Evolutionary conservation across 2,888 invertebrate genomes (phyloP), one percentile per base, ranked within the genome.

Genomic region (Coleophora flavipennella): DNA sequence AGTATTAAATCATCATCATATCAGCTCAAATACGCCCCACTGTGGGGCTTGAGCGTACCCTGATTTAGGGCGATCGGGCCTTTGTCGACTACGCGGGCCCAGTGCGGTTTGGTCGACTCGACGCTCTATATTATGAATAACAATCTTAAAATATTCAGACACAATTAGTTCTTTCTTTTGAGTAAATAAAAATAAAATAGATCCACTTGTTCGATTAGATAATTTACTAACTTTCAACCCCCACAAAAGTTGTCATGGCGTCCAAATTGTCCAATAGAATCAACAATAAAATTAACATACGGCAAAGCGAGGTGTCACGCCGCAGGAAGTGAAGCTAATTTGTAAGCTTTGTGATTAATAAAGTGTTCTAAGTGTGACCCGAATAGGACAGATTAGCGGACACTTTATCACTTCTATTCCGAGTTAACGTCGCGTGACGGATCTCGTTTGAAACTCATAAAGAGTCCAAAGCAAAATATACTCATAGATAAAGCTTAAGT

Each of bases 321-420:
- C 67, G 70, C 80, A 79, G 84, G 84, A 84, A 83, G 81, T 75
- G 70, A 70, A 70, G 64, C 62, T 83, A 81, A 83, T 84, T 84
- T 84, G 84, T 83, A 79, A 79, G 75, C 78, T 79, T 84, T 83
- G 80, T 83, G 84, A 84, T 84, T 84, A 84, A 84, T 84, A 84
- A 84, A 84, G 69, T 78, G 79, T 75, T 79, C 80, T 83, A 84
- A 84, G 79, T 84, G 84, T 72, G 80, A 72, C 83, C 76, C 80
- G 78, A 83, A 81, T 81, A 75, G 80, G 76, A 81, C 78, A 81
- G 84, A 84, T 84, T 84, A 84, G 83, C 79, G 81, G 72, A 64
- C 84, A 79, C 74, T 84, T 84, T 84, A 84, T 84, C 83, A 84
- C 84, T 74, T 83, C 79, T 76, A 84, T 84, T 71, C 78, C 68